A percentile compares a stretch with the other conserved stretches of the same genome.
phyloP scores from a whole-genome alignment of 30 jellyfish, hydroid and myxozoan species.

The Pelagia noctiluca region DNA sequence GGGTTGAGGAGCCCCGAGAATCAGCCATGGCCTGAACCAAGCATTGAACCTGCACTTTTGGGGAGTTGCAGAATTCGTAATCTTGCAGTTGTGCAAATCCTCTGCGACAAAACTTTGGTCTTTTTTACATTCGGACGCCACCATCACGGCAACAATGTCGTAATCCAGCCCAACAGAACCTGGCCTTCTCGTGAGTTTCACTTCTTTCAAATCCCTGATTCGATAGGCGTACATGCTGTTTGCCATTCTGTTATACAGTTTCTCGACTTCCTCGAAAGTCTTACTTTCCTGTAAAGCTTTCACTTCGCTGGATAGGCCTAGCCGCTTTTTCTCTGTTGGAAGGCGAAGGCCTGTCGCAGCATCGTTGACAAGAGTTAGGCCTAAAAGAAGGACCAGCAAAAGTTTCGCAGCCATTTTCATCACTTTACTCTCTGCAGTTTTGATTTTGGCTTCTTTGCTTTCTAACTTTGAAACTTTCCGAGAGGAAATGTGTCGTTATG shows the following conservation, averaged over 20 bases:
- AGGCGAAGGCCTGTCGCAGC: no score
- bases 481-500: no score
- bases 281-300: not conserved
- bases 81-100: slow-evolving; percentile 41
- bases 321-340: no score
- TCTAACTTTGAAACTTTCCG: no score
- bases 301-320: no score
- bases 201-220: not conserved
- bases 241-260: slow-evolving; percentile 33
- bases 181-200: slow-evolving; percentile 10
- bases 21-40: slow-evolving; percentile 69
- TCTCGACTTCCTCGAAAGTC: not conserved
- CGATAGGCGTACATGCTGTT: slow-evolving; percentile 42
- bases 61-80: slow-evolving; percentile 36
- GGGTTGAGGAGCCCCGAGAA: slow-evolving; percentile 63
- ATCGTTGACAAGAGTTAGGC: no score
- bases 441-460: no score
- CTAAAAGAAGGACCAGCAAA: no score
- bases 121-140: slow-evolving; percentile 63
- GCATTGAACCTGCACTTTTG: slow-evolving; percentile 53
- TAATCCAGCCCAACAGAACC: slow-evolving; percentile 50
- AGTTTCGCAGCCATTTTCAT: no score
- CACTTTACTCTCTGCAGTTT: no score
- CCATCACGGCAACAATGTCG: slow-evolving; percentile 11
- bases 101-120: slow-evolving; percentile 36